phyloP scores from a whole-genome alignment of 2,797 vertebrate species.

The Mionectes olivaceus region DNA sequence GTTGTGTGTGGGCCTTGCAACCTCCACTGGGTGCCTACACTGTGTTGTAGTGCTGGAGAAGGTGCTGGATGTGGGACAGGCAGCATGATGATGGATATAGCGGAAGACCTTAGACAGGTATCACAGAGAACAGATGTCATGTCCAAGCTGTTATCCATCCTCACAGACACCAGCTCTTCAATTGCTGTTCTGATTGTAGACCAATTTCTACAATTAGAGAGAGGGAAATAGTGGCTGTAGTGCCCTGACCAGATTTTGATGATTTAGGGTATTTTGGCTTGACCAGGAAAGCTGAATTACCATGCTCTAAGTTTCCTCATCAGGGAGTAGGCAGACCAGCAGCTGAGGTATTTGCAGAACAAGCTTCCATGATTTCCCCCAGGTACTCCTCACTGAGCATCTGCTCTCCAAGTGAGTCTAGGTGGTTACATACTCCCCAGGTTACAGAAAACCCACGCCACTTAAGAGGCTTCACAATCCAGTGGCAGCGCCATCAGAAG shows the following conservation, averaged over 20 bases:
- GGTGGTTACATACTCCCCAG: background rate
- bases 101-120: background rate
- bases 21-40: fast-evolving
- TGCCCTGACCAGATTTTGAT: background rate
- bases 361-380: background rate
- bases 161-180: background rate
- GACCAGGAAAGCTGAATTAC: background rate
- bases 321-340: background rate
- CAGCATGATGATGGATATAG: background rate
- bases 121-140: background rate
- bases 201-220: background rate
- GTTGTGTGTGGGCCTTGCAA: background rate
- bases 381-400: background rate
- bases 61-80: background rate
- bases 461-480: background rate
- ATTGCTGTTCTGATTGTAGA: background rate
- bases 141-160: background rate
- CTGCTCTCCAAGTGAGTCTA: background rate
- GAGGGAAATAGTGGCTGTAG: background rate
- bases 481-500: background rate
- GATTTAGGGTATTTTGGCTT: background rate
- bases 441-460: background rate
- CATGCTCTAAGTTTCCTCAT: background rate
- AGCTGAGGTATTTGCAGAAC: background rate
- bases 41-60: background rate